Percentiles rank a stretch among this genome's conserved stretches.
Evolutionary conservation across 1,140 invertebrate species (phyloP).

Genomic region (Aphidius gifuensis): DNA sequence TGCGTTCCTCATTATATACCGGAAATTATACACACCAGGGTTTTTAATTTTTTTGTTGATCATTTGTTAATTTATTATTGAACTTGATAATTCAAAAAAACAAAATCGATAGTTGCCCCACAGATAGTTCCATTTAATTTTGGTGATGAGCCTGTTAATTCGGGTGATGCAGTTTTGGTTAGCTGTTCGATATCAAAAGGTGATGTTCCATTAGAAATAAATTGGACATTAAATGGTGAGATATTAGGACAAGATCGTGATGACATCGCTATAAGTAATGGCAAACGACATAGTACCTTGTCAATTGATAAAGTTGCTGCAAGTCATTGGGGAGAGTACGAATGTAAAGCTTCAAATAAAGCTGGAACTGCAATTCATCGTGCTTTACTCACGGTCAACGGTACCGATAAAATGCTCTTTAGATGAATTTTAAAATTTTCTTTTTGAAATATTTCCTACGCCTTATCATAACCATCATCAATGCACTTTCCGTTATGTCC

Average conservation of each 20-base stretch:
- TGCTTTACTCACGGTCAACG: conserved; percentile 66
- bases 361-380: conserved; percentile 65
- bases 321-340: conserved; percentile 62
- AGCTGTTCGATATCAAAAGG: conserved; percentile 60
- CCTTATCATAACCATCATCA: too few relatives aligned
- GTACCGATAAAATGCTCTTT: conserved; percentile 41
- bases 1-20: too few relatives aligned
- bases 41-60: too few relatives aligned
- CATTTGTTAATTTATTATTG: too few relatives aligned
- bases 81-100: too few relatives aligned
- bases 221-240: conserved; percentile 48
- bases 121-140: conserved; percentile 55
- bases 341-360: conserved; percentile 65
- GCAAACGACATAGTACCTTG: conserved; percentile 54
- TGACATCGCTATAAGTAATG: conserved; percentile 47
- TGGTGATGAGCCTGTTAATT: conserved; percentile 58
- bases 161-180: conserved; percentile 62
- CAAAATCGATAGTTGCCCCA: conserved; percentile 43
- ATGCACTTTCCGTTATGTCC: not conserved
- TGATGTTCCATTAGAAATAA: conserved; percentile 57
- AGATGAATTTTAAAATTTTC: too few relatives aligned
- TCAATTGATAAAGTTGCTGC: conserved; percentile 61
- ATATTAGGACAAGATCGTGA: conserved; percentile 24
- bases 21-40: too few relatives aligned
- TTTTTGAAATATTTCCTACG: too few relatives aligned